phyloP scores from a whole-genome alignment of 2,113 vertebrate genomes.

The Parotia lawesii region DNA sequence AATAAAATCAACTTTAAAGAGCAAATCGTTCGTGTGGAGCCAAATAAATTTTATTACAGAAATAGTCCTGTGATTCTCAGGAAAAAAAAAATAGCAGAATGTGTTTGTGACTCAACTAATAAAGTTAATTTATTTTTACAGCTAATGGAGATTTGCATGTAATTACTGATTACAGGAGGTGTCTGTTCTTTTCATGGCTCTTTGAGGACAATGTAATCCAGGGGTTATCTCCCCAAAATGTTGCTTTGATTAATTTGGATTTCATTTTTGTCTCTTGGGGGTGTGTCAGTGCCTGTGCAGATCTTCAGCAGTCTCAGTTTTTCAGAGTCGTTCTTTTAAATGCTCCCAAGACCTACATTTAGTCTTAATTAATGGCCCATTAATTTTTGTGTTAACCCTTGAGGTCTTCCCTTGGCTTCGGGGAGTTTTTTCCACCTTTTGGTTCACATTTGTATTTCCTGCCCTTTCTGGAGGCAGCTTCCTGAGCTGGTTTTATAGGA shows the following conservation, averaged over 20 bases:
- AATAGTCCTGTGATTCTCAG: background rate
- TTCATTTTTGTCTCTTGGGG: background rate
- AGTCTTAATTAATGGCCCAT: background rate
- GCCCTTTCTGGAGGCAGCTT: background rate
- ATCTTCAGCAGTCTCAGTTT: background rate
- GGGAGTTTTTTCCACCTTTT: background rate
- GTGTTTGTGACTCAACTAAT: background rate
- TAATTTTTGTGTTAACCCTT: background rate
- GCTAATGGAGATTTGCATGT: background rate
- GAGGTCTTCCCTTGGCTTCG: background rate
- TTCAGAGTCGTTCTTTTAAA: background rate
- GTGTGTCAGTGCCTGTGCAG: background rate
- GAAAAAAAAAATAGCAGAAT: background rate
- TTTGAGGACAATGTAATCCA: background rate
- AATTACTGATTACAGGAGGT: background rate
- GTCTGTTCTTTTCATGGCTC: background rate
- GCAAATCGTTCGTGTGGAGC: background rate
- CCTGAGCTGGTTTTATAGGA: background rate
- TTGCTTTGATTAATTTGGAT: background rate
- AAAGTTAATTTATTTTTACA: background rate
- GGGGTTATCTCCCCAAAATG: background rate
- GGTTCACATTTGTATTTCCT: background rate
- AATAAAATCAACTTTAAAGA: background rate
- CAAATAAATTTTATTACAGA: background rate
- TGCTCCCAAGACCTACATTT: background rate